Base-by-base conservation (phyloP, 1,140 invertebrate species). In the Steinernema feltiae region DNA sequence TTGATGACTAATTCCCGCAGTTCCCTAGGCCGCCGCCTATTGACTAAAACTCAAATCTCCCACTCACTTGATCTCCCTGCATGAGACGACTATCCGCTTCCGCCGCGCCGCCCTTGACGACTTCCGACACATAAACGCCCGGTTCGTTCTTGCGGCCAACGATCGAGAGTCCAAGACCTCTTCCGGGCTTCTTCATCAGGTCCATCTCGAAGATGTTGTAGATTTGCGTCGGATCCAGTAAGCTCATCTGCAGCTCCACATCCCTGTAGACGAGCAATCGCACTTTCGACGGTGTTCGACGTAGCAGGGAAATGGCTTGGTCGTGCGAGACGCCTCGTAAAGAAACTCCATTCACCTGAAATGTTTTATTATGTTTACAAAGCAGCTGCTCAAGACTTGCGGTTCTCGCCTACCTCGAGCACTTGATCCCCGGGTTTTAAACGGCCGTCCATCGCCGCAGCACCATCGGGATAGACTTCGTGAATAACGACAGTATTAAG, bases 361-460 rank as follows among this genome's bases (percentile, higher is more conserved):
- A 78, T 69, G 18, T 31, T 27, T 30, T 1, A 74, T 1, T n/a
- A 78, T 78, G 73, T 1, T 78, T 31, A 71, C 32, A 27, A 29
- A 78, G 30, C 1, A 78, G 30, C 31, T 32, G 35, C 24, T 78
- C 31, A 69, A 29, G n/a, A n/a, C n/a, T n/a, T n/a, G n/a, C n/a
- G n/a, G n/a, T n/a, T n/a, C n/a, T 1, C 1, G 30, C 53, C 29
- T 30, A 85, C 84, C 79, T 85, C 84, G 27, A 96, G 86, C 80
- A 99, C 92, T 87, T 97, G 94, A 88, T 99, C 97, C 1, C 94
- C 96, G 1, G 92, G 91, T 86, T 92, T 90, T 30, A 99, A 88
- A 48, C 95, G 89, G 0, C 93, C 93, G 86, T 99, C 96, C 84
- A 93, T 92, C 0, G 92, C 93, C 18, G 94, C 92, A 1, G 92